Evolutionary conservation across 2,113 vertebrate species (phyloP), one percentile per base, ranked within the genome.

Genomic region (Tylochromis polylepis): DNA sequence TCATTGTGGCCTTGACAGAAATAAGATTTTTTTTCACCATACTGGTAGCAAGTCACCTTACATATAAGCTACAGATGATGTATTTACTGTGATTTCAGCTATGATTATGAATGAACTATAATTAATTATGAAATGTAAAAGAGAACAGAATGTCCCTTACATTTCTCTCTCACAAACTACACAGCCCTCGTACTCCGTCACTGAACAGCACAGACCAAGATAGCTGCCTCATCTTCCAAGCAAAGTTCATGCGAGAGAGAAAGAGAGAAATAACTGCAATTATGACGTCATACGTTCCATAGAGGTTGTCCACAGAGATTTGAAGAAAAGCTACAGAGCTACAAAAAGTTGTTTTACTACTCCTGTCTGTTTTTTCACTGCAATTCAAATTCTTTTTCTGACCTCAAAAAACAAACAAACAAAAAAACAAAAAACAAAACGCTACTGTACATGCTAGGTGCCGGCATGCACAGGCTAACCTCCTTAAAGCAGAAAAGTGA

Each of bases 381-480:
- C 60, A n/a, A 65, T 65, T 65, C 60, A 65, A 65, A 38, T 34
- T 65, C 34, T 22, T 65, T 38, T 8, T 62, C 59, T 36, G 31
- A 62, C 11, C 31, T n/a, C 12, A n/a, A 22, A 38, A 20, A 11
- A 4, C 0, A 8, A 5, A 0, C 5, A 36, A 36, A 8, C 2
- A 36, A 38, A 38, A 38, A 38, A 3, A 10, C n/a, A 38, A 38
- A 34, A 34, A 7, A 1, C 11, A n/a, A 65, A 38, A 65, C n/a
- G 11, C 34, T 12, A n/a, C 6, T 3, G 36, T 38, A 65, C 10
- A 12, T 36, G 2, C 18, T 36, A 65, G 60, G 11, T 38, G 34
- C 60, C 34, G n/a, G 60, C 60, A 65, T 38, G 31, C 6, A 6
- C 60, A 65, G 1, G 31, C 60, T 65, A 38, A 36, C 60, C 60